Evolutionary conservation across 2,113 vertebrate genomes (phyloP), one percentile per base, ranked within the genome.

Genomic region (Hepsetus odoe): DNA sequence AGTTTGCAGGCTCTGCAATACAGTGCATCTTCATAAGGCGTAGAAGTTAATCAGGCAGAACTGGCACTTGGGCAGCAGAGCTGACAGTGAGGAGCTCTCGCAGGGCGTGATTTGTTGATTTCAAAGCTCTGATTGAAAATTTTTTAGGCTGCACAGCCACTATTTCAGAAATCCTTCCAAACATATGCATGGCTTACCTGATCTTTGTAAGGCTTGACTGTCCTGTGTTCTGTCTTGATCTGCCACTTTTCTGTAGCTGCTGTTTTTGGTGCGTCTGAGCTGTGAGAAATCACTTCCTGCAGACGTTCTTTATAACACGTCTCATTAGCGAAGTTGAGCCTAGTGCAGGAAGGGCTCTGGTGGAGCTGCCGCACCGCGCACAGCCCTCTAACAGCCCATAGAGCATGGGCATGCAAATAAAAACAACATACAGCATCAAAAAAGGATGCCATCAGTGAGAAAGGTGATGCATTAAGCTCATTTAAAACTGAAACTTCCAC

Each of bases 261-360:
- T 35, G 32, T 40, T 26, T 58, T 74, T 66, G 44, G 35, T 69
- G 35, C 22, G n/a, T 62, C 61, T 72, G 66, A 72, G 67, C 59
- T 76, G 70, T 72, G 59, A 38, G 30, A 59, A 13, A 68, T 86
- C 94, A 95, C 95, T 97, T 98, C 96, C 96, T 96, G 95, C 94
- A 93, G 90, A 90, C 92, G 92, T 93, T 89, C 91, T 85, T 80
- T 90, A 87, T 81, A 55, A 84, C 71, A 80, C 66, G 69, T 79
- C 71, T 84, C 79, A 80, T 81, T 68, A 74, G 74, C 24, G 69
- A 64, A 74, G 32, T 35, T 3, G 33, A 65, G 61, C 38, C 26
- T 14, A 28, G 12, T 55, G 46, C 18, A 42, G 66, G 30, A 38
- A 59, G 46, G 74, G 58, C 51, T 38, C 35, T 5, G 10, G 0